Evolutionary conservation across 2,888 invertebrate species (phyloP), one percentile per base, ranked within the genome.

Genomic region (Boloria euphrosyne): DNA sequence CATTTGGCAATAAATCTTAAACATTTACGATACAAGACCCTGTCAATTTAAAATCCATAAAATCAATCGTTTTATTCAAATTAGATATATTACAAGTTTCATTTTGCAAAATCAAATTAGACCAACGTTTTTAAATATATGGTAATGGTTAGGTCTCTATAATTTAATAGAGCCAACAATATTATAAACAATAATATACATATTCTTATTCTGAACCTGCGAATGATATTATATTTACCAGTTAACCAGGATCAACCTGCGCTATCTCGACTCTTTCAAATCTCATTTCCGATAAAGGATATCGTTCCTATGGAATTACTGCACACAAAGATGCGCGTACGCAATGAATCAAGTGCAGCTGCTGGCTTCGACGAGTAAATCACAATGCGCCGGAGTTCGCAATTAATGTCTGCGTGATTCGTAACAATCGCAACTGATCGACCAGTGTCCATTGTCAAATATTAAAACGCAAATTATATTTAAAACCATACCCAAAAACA

Each of bases 291-390:
- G 62, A 62, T 68, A 65, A 69, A 71, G 69, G 67, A 71, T 71
- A 65, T 70, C 62, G 65, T 59, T 62, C 58, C 62, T 68, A 66
- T 66, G 61, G 47, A 50, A 62, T 62, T 67, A 66, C 49, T 50
- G 58, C 38, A 58, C 51, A 61, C 66, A 61, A 73, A 67, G 73
- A 72, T 73, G 73, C 73, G 69, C 66, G 68, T 66, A 66, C 72
- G 71, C 69, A 80, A 77, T 89, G 88, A 86, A 80, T 89, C 89
- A 89, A 83, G 80, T 80, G 88, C 90, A 90, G 85, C 88, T 90
- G 90, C 84, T 77, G 74, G 72, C 73, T 73, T 70, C 72, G 78
- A 74, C 78, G 77, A 85, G 86, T 89, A 90, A 89, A 90, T 90
- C 90, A 89, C 80, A 82, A 72, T 76, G 75, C 78, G 73, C 74